Percentiles rank a stretch among this genome's conserved stretches.
phyloP scores from a whole-genome alignment of 2,797 vertebrate species.

The Paratrypauchen microcephalus region DNA sequence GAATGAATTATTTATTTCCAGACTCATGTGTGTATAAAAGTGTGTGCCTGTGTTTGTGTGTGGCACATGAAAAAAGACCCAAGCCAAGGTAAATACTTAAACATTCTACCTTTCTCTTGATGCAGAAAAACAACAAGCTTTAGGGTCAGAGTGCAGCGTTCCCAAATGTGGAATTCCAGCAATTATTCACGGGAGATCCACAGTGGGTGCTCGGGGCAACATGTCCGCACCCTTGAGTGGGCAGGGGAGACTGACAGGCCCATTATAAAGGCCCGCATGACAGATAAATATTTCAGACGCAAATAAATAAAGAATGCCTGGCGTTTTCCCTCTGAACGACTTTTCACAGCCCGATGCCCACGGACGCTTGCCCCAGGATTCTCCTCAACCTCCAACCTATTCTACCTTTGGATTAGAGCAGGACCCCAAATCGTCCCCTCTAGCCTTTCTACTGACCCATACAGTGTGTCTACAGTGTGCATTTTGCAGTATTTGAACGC shows the following conservation, averaged over 20 bases:
- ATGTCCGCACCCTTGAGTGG: slow-evolving; percentile 80
- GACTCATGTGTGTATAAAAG: slow-evolving; percentile 53
- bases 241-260: slow-evolving; percentile 88
- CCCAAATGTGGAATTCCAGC: slow-evolving; percentile 85
- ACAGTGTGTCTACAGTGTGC: slow-evolving; percentile 30
- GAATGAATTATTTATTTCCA: slow-evolving; percentile 88
- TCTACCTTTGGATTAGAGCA: slow-evolving; percentile 47
- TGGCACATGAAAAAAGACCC: slow-evolving; percentile 56
- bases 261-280: slow-evolving; percentile 91
- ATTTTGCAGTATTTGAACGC: slow-evolving; percentile 47
- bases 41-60: slow-evolving; percentile 24
- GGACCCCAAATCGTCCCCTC: slow-evolving; percentile 64
- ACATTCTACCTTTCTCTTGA: slow-evolving; percentile 77
- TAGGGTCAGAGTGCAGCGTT: slow-evolving; percentile 76
- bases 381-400: slow-evolving; percentile 64
- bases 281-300: slow-evolving; percentile 99
- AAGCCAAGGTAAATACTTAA: slow-evolving; percentile 73
- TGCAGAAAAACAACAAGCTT: slow-evolving; percentile 79
- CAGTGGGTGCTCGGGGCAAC: slow-evolving; percentile 78
- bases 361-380: slow-evolving; percentile 78
- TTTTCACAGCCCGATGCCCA: slow-evolving; percentile 90
- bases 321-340: slow-evolving; percentile 90
- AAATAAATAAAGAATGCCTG: slow-evolving; percentile 98
- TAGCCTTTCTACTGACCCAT: slow-evolving; percentile 53
- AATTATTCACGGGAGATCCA: slow-evolving; percentile 83